Conservation (phyloP, 2,797 vertebrate species). For the Sebastes oblongus region DNA sequence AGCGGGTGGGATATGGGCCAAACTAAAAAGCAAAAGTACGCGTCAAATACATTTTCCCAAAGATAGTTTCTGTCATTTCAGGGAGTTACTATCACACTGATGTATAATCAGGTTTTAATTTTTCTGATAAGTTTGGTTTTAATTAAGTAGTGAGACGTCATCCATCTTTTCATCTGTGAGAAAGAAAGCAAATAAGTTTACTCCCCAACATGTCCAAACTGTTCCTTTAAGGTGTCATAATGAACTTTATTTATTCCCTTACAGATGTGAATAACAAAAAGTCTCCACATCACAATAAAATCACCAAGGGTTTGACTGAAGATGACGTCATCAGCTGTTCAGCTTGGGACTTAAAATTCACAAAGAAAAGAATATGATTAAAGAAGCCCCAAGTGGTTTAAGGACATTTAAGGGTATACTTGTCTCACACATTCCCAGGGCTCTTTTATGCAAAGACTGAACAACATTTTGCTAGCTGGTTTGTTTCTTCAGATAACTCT, state of each 20-base stretch:
- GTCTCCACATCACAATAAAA: background rate
- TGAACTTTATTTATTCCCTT: background rate
- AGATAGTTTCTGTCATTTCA: too few species aligned
- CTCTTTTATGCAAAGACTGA: slow-evolving; percentile 11
- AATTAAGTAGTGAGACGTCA: too few species aligned
- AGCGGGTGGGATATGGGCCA: too few species aligned
- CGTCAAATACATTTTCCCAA: too few species aligned
- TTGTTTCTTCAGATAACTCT: slow-evolving; percentile 8
- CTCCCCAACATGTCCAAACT: background rate
- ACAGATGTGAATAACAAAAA: background rate
- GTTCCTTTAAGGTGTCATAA: background rate
- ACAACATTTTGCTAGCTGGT: background rate
- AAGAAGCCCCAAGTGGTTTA: background rate
- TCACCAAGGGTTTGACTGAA: background rate
- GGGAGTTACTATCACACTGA: too few species aligned
- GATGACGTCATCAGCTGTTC: slow-evolving; percentile 8
- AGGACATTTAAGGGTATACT: slow-evolving; percentile 7
- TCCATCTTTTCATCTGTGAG: background rate
- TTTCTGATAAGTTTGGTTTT: too few species aligned
- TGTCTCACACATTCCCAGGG: background rate
- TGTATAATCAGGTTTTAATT: too few species aligned
- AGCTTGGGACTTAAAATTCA: background rate
- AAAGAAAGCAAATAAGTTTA: background rate
- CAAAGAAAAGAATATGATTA: background rate
- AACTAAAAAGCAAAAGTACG: too few species aligned